Evolutionary conservation across 2,888 invertebrate genomes (phyloP), one percentile per base, ranked within the genome.

Genomic region (Amorpha juglandis): DNA sequence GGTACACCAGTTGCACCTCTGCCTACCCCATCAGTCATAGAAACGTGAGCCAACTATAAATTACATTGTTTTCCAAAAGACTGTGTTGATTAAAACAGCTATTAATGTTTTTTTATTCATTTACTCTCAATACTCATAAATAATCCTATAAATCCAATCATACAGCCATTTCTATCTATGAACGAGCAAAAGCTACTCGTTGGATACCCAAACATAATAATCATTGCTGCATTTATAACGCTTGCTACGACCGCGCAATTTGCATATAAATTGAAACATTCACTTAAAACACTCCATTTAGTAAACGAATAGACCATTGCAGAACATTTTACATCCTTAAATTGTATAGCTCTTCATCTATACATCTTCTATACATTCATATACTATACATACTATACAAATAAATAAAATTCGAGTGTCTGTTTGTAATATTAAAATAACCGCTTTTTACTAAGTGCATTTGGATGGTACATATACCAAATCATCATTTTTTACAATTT

Each of bases 231-330:
- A 63, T 48, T 63, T 63, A 47, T 62, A 63, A 33, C 63, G 33
- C 45, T 16, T 27, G 47, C 21, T 48, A 33, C 48, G 45, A 42
- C 38, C 16, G 16, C 12, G n/a, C 63, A 48, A 63, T 63, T 63
- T 63, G 63, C 63, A 63, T 63, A 63, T 48, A 63, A 63, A 63
- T 63, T 48, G 63, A 63, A 63, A 48, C 48, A 33, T 63, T 48
- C 47, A 62, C 48, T 48, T 48, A 48, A 63, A 47, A 63, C 27
- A 63, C 33, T 63, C 48, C 33, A 27, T 47, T 58, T 45, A 58
- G 58, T 58, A 58, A 58, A 53, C 35, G 53, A 35, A 58, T 38
- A 58, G 58, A 58, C 38, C 38, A 55, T 42, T 58, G 12, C 12
- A 9, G 9, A 6, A 38, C 38, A 38, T 35, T 55, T 38, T 38